These are phyloP conservation scores for Amphiprion percula DNA, from an alignment of 2,113 vertebrate species.

Conservation along the genomic window DNA sequence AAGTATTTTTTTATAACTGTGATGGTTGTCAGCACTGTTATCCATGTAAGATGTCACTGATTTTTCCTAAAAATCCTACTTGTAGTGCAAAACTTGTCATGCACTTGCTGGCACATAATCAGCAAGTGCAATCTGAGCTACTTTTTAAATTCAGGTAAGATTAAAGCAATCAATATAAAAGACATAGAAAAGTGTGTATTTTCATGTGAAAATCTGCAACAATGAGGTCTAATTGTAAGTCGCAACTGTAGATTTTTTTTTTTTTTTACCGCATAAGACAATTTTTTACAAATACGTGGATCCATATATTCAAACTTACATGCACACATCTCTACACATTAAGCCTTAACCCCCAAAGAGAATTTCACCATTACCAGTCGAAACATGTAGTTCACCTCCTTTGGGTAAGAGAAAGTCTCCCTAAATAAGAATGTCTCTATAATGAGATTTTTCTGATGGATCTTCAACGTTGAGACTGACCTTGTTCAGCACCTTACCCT, in stretches of 20 bases:
- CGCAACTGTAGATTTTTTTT: too few relatives aligned
- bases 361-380: slow-evolving; percentile 54
- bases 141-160: not conserved
- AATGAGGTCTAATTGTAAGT: not conserved
- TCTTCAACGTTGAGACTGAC: slow-evolving; percentile 69
- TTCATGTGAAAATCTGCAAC: too few relatives aligned
- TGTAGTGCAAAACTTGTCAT: not conserved
- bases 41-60: not conserved
- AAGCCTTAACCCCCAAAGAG: slow-evolving; percentile 26
- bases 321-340: not conserved
- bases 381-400: slow-evolving; percentile 71
- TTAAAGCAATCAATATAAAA: not conserved
- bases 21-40: slow-evolving; percentile 16
- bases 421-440: slow-evolving; percentile 73
- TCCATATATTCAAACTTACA: not conserved
- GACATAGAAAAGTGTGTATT: too few relatives aligned
- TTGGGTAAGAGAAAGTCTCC: slow-evolving; percentile 66
- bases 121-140: not conserved
- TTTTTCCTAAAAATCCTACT: not conserved
- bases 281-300: too few relatives aligned
- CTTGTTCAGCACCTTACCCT: slow-evolving; percentile 77
- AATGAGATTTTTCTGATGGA: slow-evolving; percentile 80
- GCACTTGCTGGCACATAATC: not conserved
- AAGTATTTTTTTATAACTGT: not conserved
- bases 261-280: too few relatives aligned